Conservation (phyloP, 2,888 invertebrate genomes). For the Acanthosoma haemorrhoidale region DNA sequence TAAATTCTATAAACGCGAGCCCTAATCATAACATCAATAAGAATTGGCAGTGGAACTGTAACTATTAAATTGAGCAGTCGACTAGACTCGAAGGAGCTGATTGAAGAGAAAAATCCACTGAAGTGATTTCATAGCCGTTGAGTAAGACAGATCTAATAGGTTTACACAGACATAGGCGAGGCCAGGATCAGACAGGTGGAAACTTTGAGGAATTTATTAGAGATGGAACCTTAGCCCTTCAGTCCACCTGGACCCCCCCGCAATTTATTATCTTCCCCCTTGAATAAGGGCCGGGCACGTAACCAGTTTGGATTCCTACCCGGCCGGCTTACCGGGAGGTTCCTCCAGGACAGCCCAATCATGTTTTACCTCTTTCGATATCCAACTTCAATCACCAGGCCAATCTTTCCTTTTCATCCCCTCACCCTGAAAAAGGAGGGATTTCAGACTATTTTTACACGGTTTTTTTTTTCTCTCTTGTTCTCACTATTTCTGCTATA, state of each 20-base stretch:
- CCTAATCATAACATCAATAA: too few relatives aligned
- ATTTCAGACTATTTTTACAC: too few relatives aligned
- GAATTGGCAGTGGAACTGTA: too few relatives aligned
- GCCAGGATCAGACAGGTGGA: slow-evolving; percentile 40
- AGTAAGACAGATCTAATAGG: too few relatives aligned
- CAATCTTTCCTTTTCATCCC: not conserved
- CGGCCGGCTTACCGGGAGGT: not conserved
- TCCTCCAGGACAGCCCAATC: not conserved
- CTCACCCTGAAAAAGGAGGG: not conserved
- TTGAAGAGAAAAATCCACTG: too few relatives aligned
- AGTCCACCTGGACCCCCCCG: slow-evolving; percentile 2
- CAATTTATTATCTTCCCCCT: not conserved
- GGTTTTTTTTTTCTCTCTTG: too few relatives aligned
- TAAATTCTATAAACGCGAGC: too few relatives aligned
- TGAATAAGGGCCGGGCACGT: not conserved
- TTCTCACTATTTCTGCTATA: too few relatives aligned
- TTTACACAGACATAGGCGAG: not conserved
- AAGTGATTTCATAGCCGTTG: too few relatives aligned
- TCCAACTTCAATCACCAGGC: not conserved
- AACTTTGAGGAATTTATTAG: slow-evolving; percentile 35
- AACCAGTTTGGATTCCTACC: not conserved
- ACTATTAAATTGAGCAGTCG: too few relatives aligned
- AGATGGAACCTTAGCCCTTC: not conserved
- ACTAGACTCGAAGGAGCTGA: too few relatives aligned
- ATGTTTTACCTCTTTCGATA: slow-evolving; percentile 3